Evolutionary conservation across 2,113 vertebrate species (phyloP), one percentile per base, ranked within the genome.

Genomic region (Paracanthobrama guichenoti): DNA sequence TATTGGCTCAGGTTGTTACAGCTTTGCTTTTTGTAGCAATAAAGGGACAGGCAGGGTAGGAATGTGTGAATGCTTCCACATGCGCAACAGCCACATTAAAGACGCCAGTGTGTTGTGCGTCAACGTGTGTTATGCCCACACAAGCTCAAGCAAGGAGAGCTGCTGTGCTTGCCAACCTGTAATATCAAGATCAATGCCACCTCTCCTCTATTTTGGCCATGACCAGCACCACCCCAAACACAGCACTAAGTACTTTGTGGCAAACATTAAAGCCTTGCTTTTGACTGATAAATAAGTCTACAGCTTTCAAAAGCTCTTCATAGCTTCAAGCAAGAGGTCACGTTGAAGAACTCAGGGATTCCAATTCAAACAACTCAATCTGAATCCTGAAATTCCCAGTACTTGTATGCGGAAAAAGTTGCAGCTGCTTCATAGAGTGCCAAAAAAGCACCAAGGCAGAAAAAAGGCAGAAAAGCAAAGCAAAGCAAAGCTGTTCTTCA

Each of bases 51-150:
- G 90, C 86, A 78, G 87, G 76, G 88, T 57, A 60, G 55, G 89
- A 91, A 92, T 80, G 83, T 79, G 78, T 88, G 92, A 94, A 90
- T 85, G 89, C 89, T 93, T 93, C 93, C 93, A 93, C 92, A 93
- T 94, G 93, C 85, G 60, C 83, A 82, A 62, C 39, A 10, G 90
- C 93, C 93, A 94, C 93, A 93, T 94, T 91, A 89, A 80, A 94
- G 86, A 86, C 88, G 53, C 18, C 53, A 76, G 81, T 64, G 72
- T 88, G 87, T 89, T 86, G 74, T 81, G 86, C 91, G 91, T 92
- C 92, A 93, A 92, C 90, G 91, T 87, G 91, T 91, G 89, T 67
- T 83, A 84, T 77, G 90, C 88, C 92, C 90, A 46, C 90, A 91
- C 90, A 84, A 46, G 81, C 89, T 84, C 91, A 89, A 90, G 87